phyloP scores from a whole-genome alignment of 2,888 invertebrate species.

The Scaeva pyrastri region DNA sequence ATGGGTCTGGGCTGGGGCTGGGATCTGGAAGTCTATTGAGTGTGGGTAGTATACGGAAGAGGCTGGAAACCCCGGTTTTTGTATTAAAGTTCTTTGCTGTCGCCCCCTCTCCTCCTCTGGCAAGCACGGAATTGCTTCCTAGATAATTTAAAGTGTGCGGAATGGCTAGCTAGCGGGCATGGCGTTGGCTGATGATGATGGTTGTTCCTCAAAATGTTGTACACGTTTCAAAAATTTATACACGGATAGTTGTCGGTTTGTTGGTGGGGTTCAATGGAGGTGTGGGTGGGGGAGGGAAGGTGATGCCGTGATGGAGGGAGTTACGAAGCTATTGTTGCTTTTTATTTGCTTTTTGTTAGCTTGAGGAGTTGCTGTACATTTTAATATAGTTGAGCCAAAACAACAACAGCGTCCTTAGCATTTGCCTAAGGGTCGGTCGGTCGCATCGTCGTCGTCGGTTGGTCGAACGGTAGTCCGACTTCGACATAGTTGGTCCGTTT shows the following conservation, averaged over 20 bases:
- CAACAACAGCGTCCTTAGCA: constrained; percentile 29
- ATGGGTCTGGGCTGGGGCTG: background rate
- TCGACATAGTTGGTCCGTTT: too few relatives aligned
- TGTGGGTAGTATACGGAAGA: background rate
- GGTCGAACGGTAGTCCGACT: constrained; percentile 7
- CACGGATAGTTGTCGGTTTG: background rate
- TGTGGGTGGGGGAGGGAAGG: background rate
- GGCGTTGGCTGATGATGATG: constrained; percentile 60
- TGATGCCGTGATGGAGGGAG: too few relatives aligned
- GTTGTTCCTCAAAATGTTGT: constrained; percentile 72
- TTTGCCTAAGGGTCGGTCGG: constrained; percentile 8
- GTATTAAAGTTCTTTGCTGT: constrained; percentile 34
- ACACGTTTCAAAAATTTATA: constrained; percentile 54
- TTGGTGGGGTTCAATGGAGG: background rate
- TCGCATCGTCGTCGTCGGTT: background rate
- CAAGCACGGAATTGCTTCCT: constrained; percentile 72
- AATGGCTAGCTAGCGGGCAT: constrained; percentile 73
- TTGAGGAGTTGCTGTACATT: constrained; percentile 61
- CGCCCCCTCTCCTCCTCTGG: constrained; percentile 2
- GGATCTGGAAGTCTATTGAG: background rate
- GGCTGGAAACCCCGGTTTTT: constrained; percentile 22
- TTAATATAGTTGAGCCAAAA: constrained; percentile 66
- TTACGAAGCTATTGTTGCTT: constrained; percentile 28
- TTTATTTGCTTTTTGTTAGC: constrained; percentile 68
- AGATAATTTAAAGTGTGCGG: constrained; percentile 76